Percentiles rank a stretch among this genome's conserved stretches.
phyloP scores from a whole-genome alignment of 2,797 vertebrate genomes.

The Sebastes vulpes region DNA sequence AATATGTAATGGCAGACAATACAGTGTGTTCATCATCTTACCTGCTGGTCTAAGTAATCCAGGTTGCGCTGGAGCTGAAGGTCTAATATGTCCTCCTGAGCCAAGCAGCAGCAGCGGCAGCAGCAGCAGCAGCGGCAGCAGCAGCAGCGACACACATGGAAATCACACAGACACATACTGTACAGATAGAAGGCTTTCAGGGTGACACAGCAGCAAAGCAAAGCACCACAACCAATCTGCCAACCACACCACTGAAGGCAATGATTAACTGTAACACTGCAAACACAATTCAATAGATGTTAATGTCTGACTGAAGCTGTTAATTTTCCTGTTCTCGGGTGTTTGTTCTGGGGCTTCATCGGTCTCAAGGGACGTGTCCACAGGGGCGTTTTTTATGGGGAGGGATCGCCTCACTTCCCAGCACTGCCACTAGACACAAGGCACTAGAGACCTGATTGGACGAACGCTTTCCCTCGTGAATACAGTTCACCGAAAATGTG shows the following conservation, averaged over 20 bases:
- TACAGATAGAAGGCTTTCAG: conserved; percentile 24
- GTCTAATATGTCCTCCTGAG: conserved; percentile 98
- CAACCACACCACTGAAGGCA: neutral
- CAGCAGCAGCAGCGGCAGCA: neutral
- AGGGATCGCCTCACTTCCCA: too few relatives aligned
- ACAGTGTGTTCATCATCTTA: conserved; percentile 77
- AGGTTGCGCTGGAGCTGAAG: conserved; percentile 98
- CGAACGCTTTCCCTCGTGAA: too few relatives aligned
- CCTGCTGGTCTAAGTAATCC: conserved; percentile 98
- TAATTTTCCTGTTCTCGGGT: neutral
- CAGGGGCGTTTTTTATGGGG: too few relatives aligned
- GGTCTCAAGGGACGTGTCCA: too few relatives aligned
- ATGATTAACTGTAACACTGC: neutral
- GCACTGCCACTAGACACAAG: too few relatives aligned
- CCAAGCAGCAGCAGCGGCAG: conserved; percentile 39
- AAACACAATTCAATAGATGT: neutral
- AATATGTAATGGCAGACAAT: neutral
- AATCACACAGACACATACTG: conserved; percentile 38
- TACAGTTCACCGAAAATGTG: too few relatives aligned
- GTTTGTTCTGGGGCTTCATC: too few relatives aligned
- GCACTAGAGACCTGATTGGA: too few relatives aligned
- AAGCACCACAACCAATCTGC: conserved; percentile 3
- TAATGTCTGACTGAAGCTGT: neutral
- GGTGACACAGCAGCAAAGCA: conserved; percentile 34
- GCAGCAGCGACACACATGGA: conserved; percentile 33